Evolutionary conservation across 2,113 vertebrate genomes (phyloP).

Genomic region (Chitala chitala): DNA sequence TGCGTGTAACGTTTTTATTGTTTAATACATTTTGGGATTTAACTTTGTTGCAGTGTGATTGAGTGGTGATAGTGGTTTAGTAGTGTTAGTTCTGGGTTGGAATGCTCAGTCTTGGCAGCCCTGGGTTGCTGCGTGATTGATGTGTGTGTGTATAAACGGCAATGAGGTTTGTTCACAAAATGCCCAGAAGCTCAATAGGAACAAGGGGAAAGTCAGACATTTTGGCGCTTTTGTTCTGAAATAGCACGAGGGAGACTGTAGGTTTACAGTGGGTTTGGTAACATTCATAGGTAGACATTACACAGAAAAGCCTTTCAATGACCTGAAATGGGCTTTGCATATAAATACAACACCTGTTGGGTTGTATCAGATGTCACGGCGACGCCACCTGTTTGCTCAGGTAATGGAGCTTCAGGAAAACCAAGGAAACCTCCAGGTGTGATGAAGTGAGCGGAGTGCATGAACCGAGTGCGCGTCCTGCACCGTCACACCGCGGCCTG

Average conservation of each 20-base stretch:
- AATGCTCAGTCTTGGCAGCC: background rate
- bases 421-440: conserved; percentile 47
- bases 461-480: conserved; percentile 26
- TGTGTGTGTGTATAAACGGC: background rate
- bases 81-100: background rate
- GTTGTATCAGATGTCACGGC: conserved; percentile 15
- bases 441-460: conserved; percentile 21
- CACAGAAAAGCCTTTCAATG: background rate
- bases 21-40: conserved; percentile 1
- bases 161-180: background rate
- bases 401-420: conserved; percentile 39
- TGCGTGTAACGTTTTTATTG: conserved; percentile 7
- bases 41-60: background rate
- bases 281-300: background rate
- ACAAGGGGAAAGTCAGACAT: background rate
- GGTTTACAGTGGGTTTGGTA: no score
- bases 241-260: background rate
- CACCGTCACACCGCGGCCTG: background rate
- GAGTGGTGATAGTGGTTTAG: background rate
- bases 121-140: background rate
- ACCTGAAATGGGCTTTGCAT: background rate
- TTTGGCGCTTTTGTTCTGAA: background rate
- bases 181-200: background rate
- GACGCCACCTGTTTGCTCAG: conserved; percentile 18
- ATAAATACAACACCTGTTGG: background rate